Base-by-base conservation (phyloP, 1,140 invertebrate genomes). In the Parapsyche elsis region DNA sequence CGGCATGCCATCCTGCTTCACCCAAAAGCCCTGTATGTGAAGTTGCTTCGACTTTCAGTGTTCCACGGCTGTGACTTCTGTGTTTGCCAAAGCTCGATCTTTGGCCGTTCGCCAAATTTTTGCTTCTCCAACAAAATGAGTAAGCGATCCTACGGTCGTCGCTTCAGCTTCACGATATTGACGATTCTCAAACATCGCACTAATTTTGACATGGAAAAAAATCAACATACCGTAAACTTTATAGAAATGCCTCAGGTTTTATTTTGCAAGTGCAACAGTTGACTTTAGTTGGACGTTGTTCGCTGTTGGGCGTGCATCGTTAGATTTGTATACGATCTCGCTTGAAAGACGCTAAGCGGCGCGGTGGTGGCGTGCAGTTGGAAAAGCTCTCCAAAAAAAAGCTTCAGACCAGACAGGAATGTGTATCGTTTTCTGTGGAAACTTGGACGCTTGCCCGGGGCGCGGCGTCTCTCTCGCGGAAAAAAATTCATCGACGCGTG, bases 401-500 rank as follows among this genome's bases (percentile, higher is more conserved):
- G 64, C 24, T 67, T 67, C 64, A 30, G 64, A 30, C 64, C 64
- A 67, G 64, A 67, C 64, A 26, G 64, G 64, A 75, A 75, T 75
- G 45, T 57, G 73, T 75, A 75, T 75, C 73, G 49, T 75, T 53
- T 57, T 30, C 73, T 24, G 73, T 30, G 45, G 23, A 75, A 75
- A 57, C 49, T 75, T 75, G 73, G 73, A 49, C 23, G 44, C 44
- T 30, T 46, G 45, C 73, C 73, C 44, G 49, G 5, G 19, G 12
- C 64, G 64, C n/a, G n/a, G n/a, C 19, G 71, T 74, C 46, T 45
- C 71, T 45, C 30, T 73, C 16, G 44, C 21, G 19, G 24, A 75
- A 75, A 75, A n/a, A 75, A 75, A 75, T 53, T 9, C 24, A 67
- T 75, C 24, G 49, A 57, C 23, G 73, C 46, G 73, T 73, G 73